A percentile compares a stretch with the other conserved stretches of the same genome.
These are phyloP conservation scores for Ariopsis seemanni DNA, from an alignment of 2,113 vertebrate genomes.

Conservation along the genomic window DNA sequence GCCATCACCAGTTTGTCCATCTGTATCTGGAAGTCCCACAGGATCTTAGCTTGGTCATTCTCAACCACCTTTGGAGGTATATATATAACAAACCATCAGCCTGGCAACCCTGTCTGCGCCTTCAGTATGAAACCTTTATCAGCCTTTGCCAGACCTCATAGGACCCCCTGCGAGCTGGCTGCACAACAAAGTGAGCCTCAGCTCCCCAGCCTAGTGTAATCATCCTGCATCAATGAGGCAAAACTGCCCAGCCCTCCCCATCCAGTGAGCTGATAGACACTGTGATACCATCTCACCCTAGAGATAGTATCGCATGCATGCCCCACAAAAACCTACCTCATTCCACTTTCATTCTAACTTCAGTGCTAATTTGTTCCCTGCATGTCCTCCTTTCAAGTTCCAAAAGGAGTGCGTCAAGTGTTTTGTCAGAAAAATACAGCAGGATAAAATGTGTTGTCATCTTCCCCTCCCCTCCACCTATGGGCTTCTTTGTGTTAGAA, in stretches of 20 bases:
- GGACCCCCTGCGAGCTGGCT: constrained; percentile 8
- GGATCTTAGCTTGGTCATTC: no score
- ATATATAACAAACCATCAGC: not conserved
- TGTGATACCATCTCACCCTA: constrained; percentile 53
- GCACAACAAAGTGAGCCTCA: constrained; percentile 18
- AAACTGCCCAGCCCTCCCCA: constrained; percentile 54
- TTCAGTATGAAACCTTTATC: not conserved
- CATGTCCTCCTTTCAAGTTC: constrained; percentile 53
- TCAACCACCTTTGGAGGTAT: no score
- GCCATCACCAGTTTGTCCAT: no score
- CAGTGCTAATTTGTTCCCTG: constrained; percentile 60
- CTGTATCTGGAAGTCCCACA: no score
- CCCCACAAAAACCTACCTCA: constrained; percentile 9
- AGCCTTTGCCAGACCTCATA: constrained; percentile 6
- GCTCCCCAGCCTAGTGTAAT: constrained; percentile 49
- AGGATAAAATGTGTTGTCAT: constrained; percentile 46
- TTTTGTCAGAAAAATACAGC: constrained; percentile 56
- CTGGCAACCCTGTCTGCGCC: not conserved
- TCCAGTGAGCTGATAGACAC: constrained; percentile 52
- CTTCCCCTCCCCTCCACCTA: constrained; percentile 26
- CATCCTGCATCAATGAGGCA: constrained; percentile 62
- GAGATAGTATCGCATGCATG: constrained; percentile 65
- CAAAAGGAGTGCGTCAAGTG: constrained; percentile 49
- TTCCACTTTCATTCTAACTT: constrained; percentile 58
- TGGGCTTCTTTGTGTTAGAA: constrained; percentile 47